Conservation (phyloP, 2,797 vertebrate genomes). For the Clarias laeviceps region DNA sequence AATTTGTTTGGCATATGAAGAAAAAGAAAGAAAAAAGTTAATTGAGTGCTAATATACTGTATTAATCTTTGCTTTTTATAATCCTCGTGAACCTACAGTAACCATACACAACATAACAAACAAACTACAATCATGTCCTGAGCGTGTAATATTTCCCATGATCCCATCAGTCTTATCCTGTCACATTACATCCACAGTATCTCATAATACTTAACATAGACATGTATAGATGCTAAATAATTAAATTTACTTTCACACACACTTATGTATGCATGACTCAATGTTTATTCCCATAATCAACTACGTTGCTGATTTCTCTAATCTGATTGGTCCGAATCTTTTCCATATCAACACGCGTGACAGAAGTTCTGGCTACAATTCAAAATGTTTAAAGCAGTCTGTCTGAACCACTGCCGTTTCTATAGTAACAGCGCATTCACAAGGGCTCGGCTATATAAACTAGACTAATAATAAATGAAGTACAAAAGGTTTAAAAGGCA, state of each 20-base stretch:
- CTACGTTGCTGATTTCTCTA: not conserved
- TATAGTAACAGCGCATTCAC: not conserved
- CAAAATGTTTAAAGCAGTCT: not conserved
- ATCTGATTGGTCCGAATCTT: not conserved
- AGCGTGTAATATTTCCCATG: not conserved
- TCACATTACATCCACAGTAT: not conserved
- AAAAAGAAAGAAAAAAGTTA: not conserved
- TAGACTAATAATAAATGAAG: not conserved
- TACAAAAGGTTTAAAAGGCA: not conserved
- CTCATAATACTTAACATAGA: not conserved
- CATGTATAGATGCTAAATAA: not conserved
- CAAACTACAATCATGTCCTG: not conserved
- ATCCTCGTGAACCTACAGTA: not conserved
- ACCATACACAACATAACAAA: not conserved
- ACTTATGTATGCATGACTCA: not conserved
- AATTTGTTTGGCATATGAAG: not conserved
- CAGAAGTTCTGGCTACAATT: not conserved
- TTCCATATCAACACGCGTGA: not conserved
- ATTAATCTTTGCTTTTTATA: not conserved
- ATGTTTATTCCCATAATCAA: not conserved
- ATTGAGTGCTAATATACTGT: not conserved
- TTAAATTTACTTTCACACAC: not conserved
- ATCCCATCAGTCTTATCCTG: not conserved
- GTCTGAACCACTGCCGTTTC: not conserved
- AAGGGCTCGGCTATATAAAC: not conserved